These are phyloP conservation scores for Ahaetulla prasina DNA, from an alignment of 2,113 vertebrate species.

Conservation along the genomic window DNA sequence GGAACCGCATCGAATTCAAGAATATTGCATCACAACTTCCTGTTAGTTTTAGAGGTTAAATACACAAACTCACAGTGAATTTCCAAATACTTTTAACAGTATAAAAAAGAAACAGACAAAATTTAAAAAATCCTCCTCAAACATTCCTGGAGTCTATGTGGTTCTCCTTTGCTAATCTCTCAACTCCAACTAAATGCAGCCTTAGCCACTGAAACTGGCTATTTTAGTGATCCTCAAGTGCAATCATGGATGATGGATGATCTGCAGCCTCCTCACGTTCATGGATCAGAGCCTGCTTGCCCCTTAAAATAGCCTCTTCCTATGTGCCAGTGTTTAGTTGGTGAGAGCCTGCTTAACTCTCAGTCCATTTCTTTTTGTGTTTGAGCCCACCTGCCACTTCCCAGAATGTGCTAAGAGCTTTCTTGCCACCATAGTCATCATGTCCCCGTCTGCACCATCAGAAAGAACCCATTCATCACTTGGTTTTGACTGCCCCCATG, in stretches of 20 bases:
- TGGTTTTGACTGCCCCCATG: background rate
- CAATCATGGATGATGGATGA: background rate
- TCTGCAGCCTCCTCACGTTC: background rate
- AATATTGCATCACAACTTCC: background rate
- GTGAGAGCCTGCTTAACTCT: background rate
- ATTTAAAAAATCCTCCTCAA: background rate
- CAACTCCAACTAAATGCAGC: background rate
- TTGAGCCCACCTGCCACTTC: background rate
- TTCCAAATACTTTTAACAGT: background rate
- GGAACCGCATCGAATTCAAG: background rate
- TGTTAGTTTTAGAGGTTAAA: background rate
- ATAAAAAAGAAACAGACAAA: background rate
- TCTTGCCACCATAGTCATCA: background rate
- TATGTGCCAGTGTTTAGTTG: background rate
- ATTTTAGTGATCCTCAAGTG: background rate
- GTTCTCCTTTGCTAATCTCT: background rate
- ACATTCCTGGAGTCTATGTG: background rate
- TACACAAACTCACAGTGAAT: background rate
- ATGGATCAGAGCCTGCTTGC: background rate
- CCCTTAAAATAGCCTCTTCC: background rate
- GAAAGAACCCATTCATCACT: background rate
- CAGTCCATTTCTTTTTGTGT: background rate
- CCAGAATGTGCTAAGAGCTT: background rate
- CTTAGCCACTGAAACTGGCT: background rate
- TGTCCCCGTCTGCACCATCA: background rate